Percentiles rank a stretch among this genome's conserved stretches.
Conservation (phyloP, 2,888 invertebrate species). For the Phytoseiulus persimilis region DNA sequence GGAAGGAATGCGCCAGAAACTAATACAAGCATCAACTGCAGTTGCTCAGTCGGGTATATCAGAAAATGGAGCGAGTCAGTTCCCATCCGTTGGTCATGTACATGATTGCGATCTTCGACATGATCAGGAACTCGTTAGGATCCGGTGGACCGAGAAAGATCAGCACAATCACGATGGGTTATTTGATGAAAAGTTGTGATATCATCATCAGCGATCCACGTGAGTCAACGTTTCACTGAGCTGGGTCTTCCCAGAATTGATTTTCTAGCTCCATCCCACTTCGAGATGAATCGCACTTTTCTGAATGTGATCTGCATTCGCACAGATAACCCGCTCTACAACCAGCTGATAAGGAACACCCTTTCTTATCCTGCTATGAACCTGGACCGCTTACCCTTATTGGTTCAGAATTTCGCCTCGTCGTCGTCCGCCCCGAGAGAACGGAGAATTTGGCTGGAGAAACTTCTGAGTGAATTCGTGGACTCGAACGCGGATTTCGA, state of each 20-base stretch:
- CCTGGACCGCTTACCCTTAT: background rate
- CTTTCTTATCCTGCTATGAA: slow-evolving; percentile 12
- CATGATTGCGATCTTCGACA: slow-evolving; percentile 10
- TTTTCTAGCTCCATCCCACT: too few relatives aligned
- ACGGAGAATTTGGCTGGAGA: slow-evolving; percentile 18
- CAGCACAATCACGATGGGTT: background rate
- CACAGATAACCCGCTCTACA: slow-evolving; percentile 25
- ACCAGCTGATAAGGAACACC: slow-evolving; percentile 12
- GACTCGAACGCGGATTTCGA: background rate
- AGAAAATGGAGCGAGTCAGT: slow-evolving; percentile 35
- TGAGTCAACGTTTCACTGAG: background rate
- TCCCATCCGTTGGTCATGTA: slow-evolving; percentile 16
- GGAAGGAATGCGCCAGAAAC: too few relatives aligned
- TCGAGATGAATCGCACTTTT: too few relatives aligned
- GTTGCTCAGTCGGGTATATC: slow-evolving; percentile 19
- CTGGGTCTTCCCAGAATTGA: too few relatives aligned
- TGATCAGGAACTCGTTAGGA: slow-evolving; percentile 9
- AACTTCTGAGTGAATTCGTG: slow-evolving; percentile 6
- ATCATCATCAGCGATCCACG: slow-evolving; percentile 27
- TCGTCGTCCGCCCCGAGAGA: slow-evolving; percentile 9
- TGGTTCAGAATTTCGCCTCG: background rate
- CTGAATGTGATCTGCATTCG: background rate
- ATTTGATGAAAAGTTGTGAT: slow-evolving; percentile 7
- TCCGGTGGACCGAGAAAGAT: background rate
- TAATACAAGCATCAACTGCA: background rate